Evolutionary conservation across 2,888 invertebrate species (phyloP).

Genomic region (Rhimphoctona megacephalus): DNA sequence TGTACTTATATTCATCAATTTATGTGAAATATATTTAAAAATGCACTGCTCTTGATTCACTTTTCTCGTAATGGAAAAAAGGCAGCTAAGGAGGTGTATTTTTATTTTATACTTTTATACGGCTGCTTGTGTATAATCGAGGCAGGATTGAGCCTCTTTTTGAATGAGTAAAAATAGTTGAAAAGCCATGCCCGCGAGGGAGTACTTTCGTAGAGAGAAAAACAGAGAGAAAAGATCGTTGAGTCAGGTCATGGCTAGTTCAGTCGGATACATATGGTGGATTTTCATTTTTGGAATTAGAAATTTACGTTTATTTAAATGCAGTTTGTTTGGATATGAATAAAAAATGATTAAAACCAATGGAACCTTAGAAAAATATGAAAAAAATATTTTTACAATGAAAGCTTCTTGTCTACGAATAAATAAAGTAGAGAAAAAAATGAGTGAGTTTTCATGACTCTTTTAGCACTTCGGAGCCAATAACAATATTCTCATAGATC

Average conservation of each 20-base stretch:
- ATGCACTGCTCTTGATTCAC: not conserved
- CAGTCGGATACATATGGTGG: slow-evolving; percentile 29
- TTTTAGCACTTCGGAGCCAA: slow-evolving; percentile 18
- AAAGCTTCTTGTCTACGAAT: not conserved
- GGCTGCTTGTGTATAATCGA: not conserved
- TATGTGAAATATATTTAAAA: not conserved
- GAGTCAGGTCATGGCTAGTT: slow-evolving; percentile 59
- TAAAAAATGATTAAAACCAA: not conserved
- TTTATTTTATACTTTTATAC: too few species aligned
- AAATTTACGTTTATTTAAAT: not conserved
- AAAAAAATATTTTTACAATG: not conserved
- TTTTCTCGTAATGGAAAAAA: not conserved
- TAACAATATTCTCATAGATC: slow-evolving; percentile 31
- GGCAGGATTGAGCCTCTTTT: slow-evolving; percentile 2
- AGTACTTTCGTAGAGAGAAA: slow-evolving; percentile 40
- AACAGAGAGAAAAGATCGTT: slow-evolving; percentile 38
- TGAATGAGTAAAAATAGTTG: slow-evolving; percentile 51
- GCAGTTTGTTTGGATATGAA: not conserved
- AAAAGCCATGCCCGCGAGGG: slow-evolving; percentile 42
- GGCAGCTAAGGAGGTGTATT: not conserved
- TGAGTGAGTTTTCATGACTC: slow-evolving; percentile 28
- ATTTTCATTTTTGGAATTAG: slow-evolving; percentile 10
- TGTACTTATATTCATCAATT: not conserved
- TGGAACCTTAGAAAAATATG: not conserved
- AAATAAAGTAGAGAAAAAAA: not conserved